Evolutionary conservation across 2,888 invertebrate species (phyloP).

Genomic region (Bombylius discolor): DNA sequence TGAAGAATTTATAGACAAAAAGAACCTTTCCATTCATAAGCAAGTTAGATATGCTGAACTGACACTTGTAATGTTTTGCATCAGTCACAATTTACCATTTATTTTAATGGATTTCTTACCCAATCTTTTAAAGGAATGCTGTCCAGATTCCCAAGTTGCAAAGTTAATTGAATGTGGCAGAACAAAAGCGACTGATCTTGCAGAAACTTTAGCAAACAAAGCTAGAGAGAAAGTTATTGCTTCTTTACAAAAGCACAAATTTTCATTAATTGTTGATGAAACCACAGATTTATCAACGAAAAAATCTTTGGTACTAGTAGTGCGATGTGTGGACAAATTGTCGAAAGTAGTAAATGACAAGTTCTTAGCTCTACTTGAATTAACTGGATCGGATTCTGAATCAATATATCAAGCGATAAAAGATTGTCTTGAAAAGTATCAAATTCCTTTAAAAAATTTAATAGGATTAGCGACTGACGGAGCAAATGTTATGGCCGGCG

Average conservation of each 20-base stretch:
- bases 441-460: neutral
- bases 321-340: neutral
- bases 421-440: neutral
- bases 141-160: neutral
- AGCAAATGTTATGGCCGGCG: neutral
- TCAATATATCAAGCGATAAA: neutral
- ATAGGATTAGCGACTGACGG: conserved; percentile 1
- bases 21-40: too few relatives aligned
- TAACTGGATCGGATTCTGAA: neutral
- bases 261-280: neutral
- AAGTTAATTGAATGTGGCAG: neutral
- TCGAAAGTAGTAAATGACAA: neutral
- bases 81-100: neutral
- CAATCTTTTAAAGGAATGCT: neutral
- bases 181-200: neutral
- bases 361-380: neutral
- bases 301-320: neutral
- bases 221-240: neutral
- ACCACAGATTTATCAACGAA: neutral
- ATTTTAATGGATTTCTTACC: neutral
- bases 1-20: too few relatives aligned
- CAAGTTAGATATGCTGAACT: neutral
- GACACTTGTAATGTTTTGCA: neutral
- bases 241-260: neutral
- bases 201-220: neutral